phyloP scores from a whole-genome alignment of 1,140 invertebrate genomes.

The Bombus sylvicola region DNA sequence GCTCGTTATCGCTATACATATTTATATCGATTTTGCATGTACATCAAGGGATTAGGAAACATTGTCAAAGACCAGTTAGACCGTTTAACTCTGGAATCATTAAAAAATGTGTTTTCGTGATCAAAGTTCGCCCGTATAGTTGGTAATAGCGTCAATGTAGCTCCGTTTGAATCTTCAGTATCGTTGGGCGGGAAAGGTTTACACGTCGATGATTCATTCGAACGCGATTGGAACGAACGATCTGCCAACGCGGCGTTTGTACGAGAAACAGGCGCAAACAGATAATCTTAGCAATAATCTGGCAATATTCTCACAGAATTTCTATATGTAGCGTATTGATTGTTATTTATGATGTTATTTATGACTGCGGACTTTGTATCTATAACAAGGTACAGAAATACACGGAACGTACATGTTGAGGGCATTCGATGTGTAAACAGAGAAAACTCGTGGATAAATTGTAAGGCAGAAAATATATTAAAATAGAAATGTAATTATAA shows the following conservation, averaged over 20 bases:
- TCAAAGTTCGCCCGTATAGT: not conserved
- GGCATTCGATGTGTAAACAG: no score
- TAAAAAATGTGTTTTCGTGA: not conserved
- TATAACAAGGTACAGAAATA: no score
- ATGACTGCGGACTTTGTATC: not conserved
- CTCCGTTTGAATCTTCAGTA: not conserved
- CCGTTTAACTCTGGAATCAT: no score
- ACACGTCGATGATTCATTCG: not conserved
- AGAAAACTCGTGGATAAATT: no score
- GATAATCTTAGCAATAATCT: not conserved
- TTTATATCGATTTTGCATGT: not conserved
- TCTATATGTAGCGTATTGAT: not conserved
- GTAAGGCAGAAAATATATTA: no score
- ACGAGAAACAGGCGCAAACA: not conserved
- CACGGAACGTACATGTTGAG: no score
- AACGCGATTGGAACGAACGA: conserved; percentile 8
- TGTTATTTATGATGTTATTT: not conserved
- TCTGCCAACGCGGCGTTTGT: conserved; percentile 13
- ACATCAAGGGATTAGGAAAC: not conserved
- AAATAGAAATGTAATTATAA: no score
- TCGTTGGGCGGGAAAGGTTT: conserved; percentile 1
- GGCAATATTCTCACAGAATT: not conserved
- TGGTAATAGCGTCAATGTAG: not conserved
- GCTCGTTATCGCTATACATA: no score
- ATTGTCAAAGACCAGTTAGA: not conserved